Evolutionary conservation across 2,888 invertebrate genomes (phyloP), one percentile per base, ranked within the genome.

Genomic region (Smittia aterrima): DNA sequence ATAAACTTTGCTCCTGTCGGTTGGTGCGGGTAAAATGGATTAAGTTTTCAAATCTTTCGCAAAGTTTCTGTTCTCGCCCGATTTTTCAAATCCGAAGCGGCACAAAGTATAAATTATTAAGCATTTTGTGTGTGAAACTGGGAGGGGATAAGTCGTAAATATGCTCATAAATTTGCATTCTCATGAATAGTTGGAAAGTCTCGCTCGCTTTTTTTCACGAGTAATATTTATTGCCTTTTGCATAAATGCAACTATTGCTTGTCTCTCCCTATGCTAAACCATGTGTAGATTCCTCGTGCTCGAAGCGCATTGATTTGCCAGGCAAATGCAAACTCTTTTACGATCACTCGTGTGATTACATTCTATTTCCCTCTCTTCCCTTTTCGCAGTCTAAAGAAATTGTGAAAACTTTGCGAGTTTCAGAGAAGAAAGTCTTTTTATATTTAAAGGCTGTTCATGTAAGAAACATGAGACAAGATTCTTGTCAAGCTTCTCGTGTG

Each of bases 141-240:
- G 47, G 41, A 24, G 41, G 41, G 47, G 24, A 67, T 67, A 67
- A 67, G 67, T 67, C 67, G 67, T 67, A 67, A 67, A 67, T 67
- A 67, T 67, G 41, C 47, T 67, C 67, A 47, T 47, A 67, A 67
- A 67, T 67, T 67, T 41, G 47, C 67, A 67, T 67, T 67, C 67
- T 67, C 67, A 67, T 67, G 67, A 67, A 67, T 67, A 47, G 22
- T 32, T 67, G 13, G 41, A 41, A 32, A 18, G 32, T 66, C 24
- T 64, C n/a, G n/a, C 7, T 11, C 25, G 25, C 22, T 66, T 66
- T 66, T 32, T 38, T 24, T 18, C 32, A 7, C 24, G 40, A 41
- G 67, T 24, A 67, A 40, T 47, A 67, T 67, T 67, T 67, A 67
- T 67, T 67, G 47, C 41, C n/a, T 22, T 41, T 24, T 67, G 67